Conservation (phyloP, 2,888 invertebrate species). For the Meiosimyza decipiens region DNA sequence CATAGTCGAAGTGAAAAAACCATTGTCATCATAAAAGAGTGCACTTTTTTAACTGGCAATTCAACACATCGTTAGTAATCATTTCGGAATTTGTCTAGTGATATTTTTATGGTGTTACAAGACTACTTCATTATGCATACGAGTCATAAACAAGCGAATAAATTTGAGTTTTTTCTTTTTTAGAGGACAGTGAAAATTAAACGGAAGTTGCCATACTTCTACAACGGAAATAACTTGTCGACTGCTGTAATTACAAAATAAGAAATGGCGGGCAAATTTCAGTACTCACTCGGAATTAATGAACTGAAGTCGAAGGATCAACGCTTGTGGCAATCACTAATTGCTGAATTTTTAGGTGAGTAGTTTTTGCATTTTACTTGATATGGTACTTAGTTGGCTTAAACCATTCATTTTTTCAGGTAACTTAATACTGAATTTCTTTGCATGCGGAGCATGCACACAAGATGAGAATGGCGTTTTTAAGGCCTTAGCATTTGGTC, state of each 20-base stretch:
- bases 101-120: too few species aligned
- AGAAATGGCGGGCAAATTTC: conserved; percentile 69
- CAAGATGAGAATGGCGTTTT: conserved; percentile 70
- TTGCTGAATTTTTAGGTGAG: conserved; percentile 86
- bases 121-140: too few species aligned
- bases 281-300: conserved; percentile 75
- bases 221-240: conserved; percentile 22
- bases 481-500: conserved; percentile 86
- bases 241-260: background rate
- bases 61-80: too few species aligned
- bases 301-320: conserved; percentile 77
- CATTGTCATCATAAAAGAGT: too few species aligned
- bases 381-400: background rate
- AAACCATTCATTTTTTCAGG: conserved; percentile 64
- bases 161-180: too few species aligned
- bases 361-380: background rate
- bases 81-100: too few species aligned
- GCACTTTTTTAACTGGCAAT: too few species aligned
- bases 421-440: conserved; percentile 86
- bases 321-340: conserved; percentile 80
- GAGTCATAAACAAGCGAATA: too few species aligned
- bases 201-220: conserved; percentile 32
- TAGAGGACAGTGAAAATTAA: too few species aligned
- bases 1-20: too few species aligned
- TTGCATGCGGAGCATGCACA: conserved; percentile 86